Base-by-base conservation (phyloP, 2,797 vertebrate species). In the Clarias platycephalus region DNA sequence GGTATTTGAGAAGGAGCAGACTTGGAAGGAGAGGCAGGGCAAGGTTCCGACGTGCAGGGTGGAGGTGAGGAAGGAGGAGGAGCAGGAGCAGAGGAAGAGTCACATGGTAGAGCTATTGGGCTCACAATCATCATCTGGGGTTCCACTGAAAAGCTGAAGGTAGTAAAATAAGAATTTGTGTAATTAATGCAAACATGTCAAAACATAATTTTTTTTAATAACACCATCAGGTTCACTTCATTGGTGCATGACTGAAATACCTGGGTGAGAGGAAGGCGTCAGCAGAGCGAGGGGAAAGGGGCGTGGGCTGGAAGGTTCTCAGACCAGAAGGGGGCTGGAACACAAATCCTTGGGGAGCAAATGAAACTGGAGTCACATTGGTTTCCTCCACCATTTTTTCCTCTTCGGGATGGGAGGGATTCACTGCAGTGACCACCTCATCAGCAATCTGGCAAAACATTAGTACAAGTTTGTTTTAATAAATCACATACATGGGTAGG, bases 321-420 rank as follows among this genome's bases (percentile, higher is more conserved):
- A 98, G 89, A 28, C 97, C 97, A 37, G 49, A 87, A 1, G 96
- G 92, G 2, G 97, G 95, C 84, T 96, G 94, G 91, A 99, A 99
- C 31, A 95, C 74, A 70, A 98, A 99, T 87, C 95, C 96, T 0
- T 94, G 62, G 8, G 97, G 98, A 3, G 98, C 98, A 85, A 99
- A 99, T 8, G 97, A 98, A 0, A 88, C 55, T 12, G 83, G 34
- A 1, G 71, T 79, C 80, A 85, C 57, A 8, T 74, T 22, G 71
- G 10, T 55, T 0, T 90, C 85, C 12, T 92, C 89, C 71, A 87
- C 78, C 86, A 55, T 57, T 84, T 87, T 82, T 37, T 89, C 86
- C 4, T 92, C 88, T 57, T 90, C 83, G 10, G 49, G 31, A 28
- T 28, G 71, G 1, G 75, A 26, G 0, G 70, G 31, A 0, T 76